phyloP scores from a whole-genome alignment of 1,140 invertebrate genomes.

The Bombus affinis region DNA sequence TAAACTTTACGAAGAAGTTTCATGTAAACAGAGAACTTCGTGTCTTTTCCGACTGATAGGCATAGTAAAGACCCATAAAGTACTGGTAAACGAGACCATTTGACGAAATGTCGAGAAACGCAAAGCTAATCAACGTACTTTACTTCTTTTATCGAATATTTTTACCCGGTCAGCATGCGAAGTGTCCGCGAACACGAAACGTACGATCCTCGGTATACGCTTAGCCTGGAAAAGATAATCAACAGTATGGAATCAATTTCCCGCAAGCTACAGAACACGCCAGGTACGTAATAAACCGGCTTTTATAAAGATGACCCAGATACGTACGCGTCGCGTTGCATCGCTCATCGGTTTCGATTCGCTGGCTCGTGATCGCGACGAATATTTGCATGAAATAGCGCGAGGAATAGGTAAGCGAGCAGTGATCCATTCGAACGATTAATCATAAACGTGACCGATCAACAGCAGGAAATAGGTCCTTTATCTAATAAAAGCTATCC shows the following conservation, averaged over 20 bases:
- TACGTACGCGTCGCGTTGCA: constrained; percentile 14
- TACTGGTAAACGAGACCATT: background rate
- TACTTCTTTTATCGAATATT: constrained; percentile 1
- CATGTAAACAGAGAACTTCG: too few relatives aligned
- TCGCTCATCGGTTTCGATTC: background rate
- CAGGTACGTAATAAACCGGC: constrained; percentile 29
- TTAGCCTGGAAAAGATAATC: constrained; percentile 20
- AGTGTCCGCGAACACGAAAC: constrained; percentile 37
- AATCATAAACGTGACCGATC: background rate
- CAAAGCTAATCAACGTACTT: background rate
- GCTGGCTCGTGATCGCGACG: background rate
- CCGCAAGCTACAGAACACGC: constrained; percentile 1
- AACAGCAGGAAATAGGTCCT: background rate
- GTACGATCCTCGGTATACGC: background rate
- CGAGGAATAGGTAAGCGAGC: background rate
- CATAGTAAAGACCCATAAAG: background rate
- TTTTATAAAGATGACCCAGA: constrained; percentile 48
- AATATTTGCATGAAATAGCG: background rate
- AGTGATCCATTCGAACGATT: background rate
- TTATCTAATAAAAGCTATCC: background rate
- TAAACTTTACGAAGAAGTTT: background rate
- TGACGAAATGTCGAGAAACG: background rate
- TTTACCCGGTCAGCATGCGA: constrained; percentile 19
- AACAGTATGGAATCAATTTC: constrained; percentile 28
- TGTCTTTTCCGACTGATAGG: background rate